Evolutionary conservation across 2,113 vertebrate genomes (phyloP), one percentile per base, ranked within the genome.

Genomic region (Smithornis capensis): DNA sequence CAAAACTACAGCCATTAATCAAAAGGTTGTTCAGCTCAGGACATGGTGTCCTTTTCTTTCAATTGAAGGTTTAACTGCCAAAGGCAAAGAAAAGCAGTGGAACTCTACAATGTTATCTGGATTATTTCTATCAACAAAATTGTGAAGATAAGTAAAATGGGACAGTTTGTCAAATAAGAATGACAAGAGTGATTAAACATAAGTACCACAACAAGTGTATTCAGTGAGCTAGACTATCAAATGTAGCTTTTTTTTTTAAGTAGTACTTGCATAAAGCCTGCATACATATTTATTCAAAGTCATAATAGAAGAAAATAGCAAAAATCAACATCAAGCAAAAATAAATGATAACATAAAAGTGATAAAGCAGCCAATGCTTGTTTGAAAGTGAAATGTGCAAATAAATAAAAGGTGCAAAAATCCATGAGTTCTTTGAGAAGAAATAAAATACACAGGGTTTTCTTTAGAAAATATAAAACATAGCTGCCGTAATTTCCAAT

Each of bases 131-230:
- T 62, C 49, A 87, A 77, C 9, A 94, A 91, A 96, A 87, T 85
- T 91, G 92, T 91, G 91, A 89, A 81, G 67, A 96, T 89, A 92
- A 91, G 49, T 35, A 94, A 94, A 96, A 94, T 83, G 17, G 35
- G 42, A 14, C 19, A 69, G 35, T 86, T 91, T 94, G 50, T 92
- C 45, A 94, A 95, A 92, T 78, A 91, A 94, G 93, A 93, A 70
- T 92, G 21, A 85, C 75, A 83, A 83, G 5, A 85, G n/a, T 85
- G 63, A 91, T 94, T 94, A 88, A 96, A 84, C 7, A 27, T 55
- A 92, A 95, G 52, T 68, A 76, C 24, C 11, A 75, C 59, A 77
- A 40, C 77, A 87, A 83, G 33, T 83, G 53, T 21, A 45, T 52
- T 24, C 27, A 33, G 76, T 65, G 90, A 96, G n/a, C 77, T 83